A percentile compares a stretch with the other conserved stretches of the same genome.
These are phyloP conservation scores for Neoscelio sp. DNA, from an alignment of 2,888 invertebrate species.

Conservation along the genomic window DNA sequence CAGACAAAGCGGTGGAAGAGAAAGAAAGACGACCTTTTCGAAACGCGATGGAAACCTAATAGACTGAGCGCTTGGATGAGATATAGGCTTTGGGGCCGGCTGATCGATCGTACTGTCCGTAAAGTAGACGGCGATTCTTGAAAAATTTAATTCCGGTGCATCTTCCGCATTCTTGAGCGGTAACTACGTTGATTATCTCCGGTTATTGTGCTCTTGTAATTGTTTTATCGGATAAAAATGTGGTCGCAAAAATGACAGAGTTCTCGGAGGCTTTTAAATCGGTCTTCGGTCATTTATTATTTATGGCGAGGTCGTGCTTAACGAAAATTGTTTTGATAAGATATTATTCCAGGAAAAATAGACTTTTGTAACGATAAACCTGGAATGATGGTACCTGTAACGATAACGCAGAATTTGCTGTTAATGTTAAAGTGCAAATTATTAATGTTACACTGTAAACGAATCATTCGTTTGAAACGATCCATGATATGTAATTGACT, in stretches of 20 bases:
- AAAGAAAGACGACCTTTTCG: constrained; percentile 15
- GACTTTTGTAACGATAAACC: no score
- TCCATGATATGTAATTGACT: no score
- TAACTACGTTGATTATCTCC: constrained; percentile 35
- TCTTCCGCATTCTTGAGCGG: constrained; percentile 30
- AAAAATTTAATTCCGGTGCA: constrained; percentile 47
- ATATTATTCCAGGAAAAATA: not conserved
- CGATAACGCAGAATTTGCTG: no score
- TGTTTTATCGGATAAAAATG: constrained; percentile 40
- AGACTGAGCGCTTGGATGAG: constrained; percentile 13
- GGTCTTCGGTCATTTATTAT: constrained; percentile 23
- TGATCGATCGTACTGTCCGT: constrained; percentile 27
- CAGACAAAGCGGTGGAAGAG: not conserved
- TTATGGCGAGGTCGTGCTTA: constrained; percentile 23
- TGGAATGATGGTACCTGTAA: no score
- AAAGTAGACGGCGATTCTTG: constrained; percentile 23
- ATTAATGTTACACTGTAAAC: no score
- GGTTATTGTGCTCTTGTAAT: constrained; percentile 39
- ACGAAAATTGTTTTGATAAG: constrained; percentile 18
- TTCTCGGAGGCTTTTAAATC: constrained; percentile 3
- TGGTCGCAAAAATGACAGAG: constrained; percentile 12
- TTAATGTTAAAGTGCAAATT: no score
- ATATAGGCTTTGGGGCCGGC: constrained; percentile 10
- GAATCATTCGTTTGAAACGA: no score
- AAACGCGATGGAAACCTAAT: constrained; percentile 44